Conservation (phyloP, 2,888 invertebrate genomes). For the Microctonus aethiopoides region DNA sequence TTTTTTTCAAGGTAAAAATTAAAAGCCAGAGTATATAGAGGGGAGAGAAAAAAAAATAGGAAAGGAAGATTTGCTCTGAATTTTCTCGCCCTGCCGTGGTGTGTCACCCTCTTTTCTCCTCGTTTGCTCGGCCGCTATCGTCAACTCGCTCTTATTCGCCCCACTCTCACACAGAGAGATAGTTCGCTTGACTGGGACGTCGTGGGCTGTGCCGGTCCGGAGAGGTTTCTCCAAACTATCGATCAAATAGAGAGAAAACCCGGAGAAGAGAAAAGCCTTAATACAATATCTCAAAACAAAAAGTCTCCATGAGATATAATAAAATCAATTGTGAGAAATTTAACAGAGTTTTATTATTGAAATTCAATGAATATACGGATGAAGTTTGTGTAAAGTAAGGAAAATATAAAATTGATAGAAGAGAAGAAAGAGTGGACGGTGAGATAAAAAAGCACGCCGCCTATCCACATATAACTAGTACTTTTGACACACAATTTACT, state of each 20-base stretch:
- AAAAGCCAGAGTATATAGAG: no score
- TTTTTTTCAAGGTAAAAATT: no score
- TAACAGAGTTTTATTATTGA: not conserved
- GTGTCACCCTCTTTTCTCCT: not conserved
- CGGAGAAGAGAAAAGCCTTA: conserved; percentile 4
- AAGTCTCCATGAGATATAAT: not conserved
- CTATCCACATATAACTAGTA: not conserved
- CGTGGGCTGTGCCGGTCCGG: conserved; percentile 45
- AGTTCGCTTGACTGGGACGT: conserved; percentile 31
- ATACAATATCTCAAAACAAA: conserved; percentile 13
- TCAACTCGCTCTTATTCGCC: conserved; percentile 22
- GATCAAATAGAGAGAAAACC: conserved; percentile 53
- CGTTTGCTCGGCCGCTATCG: conserved; percentile 1
- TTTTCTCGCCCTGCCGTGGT: not conserved
- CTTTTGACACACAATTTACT: conserved; percentile 6
- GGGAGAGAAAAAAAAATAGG: no score
- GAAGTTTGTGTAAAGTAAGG: not conserved
- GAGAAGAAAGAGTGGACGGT: not conserved
- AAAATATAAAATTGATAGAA: not conserved
- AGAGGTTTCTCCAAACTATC: conserved; percentile 54
- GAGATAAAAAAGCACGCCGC: conserved; percentile 4
- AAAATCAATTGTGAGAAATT: not conserved
- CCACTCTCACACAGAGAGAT: conserved; percentile 29
- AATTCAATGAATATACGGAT: not conserved
- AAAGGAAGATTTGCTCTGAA: conserved; percentile 23